A percentile compares a stretch with the other conserved stretches of the same genome.
phyloP scores from a whole-genome alignment of 2,888 invertebrate genomes.

The Nomada goodeniana region DNA sequence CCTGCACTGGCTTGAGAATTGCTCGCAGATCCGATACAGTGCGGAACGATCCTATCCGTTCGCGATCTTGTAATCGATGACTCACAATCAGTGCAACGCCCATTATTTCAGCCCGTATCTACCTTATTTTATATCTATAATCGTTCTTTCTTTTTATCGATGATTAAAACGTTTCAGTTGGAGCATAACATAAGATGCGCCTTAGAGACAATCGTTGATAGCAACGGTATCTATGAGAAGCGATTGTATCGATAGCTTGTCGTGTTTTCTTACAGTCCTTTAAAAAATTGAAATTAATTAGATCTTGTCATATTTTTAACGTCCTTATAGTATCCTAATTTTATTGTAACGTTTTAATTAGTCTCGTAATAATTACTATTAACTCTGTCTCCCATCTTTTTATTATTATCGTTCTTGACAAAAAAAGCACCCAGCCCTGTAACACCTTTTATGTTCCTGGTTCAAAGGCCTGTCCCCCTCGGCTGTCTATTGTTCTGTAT shows the following conservation, averaged over 20 bases:
- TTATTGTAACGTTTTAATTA: constrained; percentile 24
- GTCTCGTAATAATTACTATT: constrained; percentile 17
- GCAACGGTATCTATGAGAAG: not conserved
- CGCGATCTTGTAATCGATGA: constrained; percentile 27
- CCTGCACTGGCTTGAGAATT: constrained; percentile 12
- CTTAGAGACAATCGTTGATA: not conserved
- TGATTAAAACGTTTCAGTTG: not conserved
- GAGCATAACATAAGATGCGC: not conserved
- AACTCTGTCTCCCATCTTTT: not conserved
- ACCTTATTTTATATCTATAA: constrained; percentile 6
- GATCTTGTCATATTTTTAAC: not conserved
- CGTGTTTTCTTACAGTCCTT: not conserved
- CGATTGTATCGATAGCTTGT: constrained; percentile 9
- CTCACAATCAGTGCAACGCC: constrained; percentile 1
- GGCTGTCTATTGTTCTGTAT: constrained; percentile 61
- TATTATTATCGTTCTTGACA: constrained; percentile 14
- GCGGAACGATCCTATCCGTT: constrained; percentile 8
- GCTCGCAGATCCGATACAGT: constrained; percentile 12
- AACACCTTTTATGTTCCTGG: constrained; percentile 32
- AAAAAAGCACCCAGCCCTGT: constrained; percentile 31
- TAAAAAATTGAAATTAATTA: not conserved
- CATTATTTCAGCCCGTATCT: constrained; percentile 37
- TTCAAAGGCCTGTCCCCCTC: constrained; percentile 51
- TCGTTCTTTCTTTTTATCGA: not conserved
- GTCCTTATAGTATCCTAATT: not conserved